Conservation (phyloP, 2,888 invertebrate species). For the Oxytorus armatus region DNA sequence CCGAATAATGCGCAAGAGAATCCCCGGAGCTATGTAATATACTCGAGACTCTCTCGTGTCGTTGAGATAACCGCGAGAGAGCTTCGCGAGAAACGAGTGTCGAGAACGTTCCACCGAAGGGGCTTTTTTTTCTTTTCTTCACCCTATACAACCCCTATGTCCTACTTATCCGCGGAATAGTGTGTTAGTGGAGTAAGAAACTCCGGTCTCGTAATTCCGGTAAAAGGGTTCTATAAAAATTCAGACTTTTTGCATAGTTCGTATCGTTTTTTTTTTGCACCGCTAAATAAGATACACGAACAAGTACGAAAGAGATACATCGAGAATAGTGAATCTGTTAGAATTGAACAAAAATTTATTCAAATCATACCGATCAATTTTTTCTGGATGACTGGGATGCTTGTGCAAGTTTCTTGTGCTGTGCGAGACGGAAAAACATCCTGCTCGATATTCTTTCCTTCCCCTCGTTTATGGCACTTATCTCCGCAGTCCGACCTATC, state of each 20-base stretch:
- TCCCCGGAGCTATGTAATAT: constrained; percentile 56
- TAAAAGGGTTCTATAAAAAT: not conserved
- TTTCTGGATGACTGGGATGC: not conserved
- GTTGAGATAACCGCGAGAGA: constrained; percentile 59
- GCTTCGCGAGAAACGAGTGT: constrained; percentile 59
- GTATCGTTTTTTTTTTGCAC: not conserved
- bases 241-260: not conserved
- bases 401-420: not conserved
- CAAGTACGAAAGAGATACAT: not conserved
- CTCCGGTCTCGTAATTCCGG: constrained; percentile 18
- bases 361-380: not conserved
- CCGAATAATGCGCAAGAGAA: constrained; percentile 49
- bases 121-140: constrained; percentile 31
- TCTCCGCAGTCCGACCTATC: constrained; percentile 4
- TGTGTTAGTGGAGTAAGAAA: constrained; percentile 47
- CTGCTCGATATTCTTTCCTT: not conserved
- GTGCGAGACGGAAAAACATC: not conserved
- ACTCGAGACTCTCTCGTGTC: constrained; percentile 54
- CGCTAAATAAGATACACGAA: not conserved
- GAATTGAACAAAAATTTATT: not conserved
- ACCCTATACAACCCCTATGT: constrained; percentile 7
- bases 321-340: not conserved
- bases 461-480: not conserved
- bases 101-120: constrained; percentile 56
- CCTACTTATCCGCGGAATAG: constrained; percentile 22